Conservation (phyloP, 2,888 invertebrate genomes). For the Crioceris asparagi region DNA sequence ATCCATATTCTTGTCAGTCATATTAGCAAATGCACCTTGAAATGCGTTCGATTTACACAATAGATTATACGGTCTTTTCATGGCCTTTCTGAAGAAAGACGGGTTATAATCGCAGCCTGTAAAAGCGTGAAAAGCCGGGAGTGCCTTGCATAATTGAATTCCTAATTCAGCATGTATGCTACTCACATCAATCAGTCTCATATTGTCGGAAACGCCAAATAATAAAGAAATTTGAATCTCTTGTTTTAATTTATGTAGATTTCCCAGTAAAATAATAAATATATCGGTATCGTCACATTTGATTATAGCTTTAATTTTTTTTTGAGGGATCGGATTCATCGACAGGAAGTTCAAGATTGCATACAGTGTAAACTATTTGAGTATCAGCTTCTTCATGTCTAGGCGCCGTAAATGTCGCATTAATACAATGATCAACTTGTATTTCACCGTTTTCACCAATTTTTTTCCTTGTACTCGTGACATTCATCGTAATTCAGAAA, state of each 20-base stretch:
- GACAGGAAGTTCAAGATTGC: constrained; percentile 1
- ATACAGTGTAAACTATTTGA: background rate
- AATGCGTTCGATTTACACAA: background rate
- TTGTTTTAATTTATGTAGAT: background rate
- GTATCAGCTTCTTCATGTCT: constrained; percentile 4
- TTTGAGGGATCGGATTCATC: background rate
- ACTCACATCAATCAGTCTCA: no score
- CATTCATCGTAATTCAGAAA: constrained; percentile 3
- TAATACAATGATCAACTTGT: background rate
- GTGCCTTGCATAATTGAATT: background rate
- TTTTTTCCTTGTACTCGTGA: constrained; percentile 1
- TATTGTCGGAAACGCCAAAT: background rate
- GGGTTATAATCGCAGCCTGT: no score
- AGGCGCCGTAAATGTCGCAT: background rate
- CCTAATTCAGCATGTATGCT: background rate
- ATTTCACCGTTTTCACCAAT: constrained; percentile 4
- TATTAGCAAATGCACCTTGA: background rate
- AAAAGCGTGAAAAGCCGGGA: no score
- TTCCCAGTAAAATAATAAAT: background rate
- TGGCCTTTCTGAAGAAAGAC: no score
- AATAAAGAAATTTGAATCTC: background rate
- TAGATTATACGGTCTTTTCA: constrained; percentile 1
- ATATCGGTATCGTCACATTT: constrained; percentile 1
- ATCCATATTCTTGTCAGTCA: background rate
- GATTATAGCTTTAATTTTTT: no score